Evolutionary conservation across 2,888 invertebrate species (phyloP).

Genomic region (Cephus pygmeus): DNA sequence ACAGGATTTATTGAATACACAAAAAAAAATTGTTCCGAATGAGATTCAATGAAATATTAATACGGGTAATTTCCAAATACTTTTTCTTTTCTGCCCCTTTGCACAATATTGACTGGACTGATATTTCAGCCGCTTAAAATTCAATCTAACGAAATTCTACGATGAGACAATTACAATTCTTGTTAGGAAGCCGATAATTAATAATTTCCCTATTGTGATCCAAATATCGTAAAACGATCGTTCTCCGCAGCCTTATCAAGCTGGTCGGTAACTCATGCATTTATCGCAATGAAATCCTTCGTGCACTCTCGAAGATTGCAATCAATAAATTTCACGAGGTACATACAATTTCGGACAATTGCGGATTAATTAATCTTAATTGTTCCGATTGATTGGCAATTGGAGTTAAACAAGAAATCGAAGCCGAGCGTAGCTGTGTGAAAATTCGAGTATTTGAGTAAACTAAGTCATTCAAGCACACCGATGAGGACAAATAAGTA

Average conservation of each 20-base stretch:
- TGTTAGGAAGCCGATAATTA: neutral
- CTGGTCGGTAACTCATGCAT: neutral
- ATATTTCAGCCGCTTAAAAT: neutral
- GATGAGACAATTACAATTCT: neutral
- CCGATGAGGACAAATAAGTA: neutral
- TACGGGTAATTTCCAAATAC: neutral
- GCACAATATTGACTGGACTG: neutral
- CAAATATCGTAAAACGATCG: too few relatives aligned
- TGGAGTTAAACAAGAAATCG: conserved; percentile 30
- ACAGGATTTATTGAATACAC: neutral
- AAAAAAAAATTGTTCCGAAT: neutral
- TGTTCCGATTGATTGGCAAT: conserved; percentile 37
- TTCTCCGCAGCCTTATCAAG: too few relatives aligned
- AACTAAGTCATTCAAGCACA: neutral
- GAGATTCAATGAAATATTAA: neutral
- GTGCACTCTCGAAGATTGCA: conserved; percentile 20
- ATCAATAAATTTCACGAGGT: conserved; percentile 17
- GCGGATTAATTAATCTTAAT: conserved; percentile 21
- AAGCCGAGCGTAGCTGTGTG: conserved; percentile 1
- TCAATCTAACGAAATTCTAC: neutral
- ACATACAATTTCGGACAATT: conserved; percentile 23
- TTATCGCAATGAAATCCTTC: neutral
- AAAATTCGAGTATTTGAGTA: conserved; percentile 25
- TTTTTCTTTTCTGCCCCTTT: neutral
- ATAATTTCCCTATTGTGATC: neutral